Evolutionary conservation across 2,113 vertebrate species (phyloP), one percentile per base, ranked within the genome.

Genomic region (Theristicus caerulescens): DNA sequence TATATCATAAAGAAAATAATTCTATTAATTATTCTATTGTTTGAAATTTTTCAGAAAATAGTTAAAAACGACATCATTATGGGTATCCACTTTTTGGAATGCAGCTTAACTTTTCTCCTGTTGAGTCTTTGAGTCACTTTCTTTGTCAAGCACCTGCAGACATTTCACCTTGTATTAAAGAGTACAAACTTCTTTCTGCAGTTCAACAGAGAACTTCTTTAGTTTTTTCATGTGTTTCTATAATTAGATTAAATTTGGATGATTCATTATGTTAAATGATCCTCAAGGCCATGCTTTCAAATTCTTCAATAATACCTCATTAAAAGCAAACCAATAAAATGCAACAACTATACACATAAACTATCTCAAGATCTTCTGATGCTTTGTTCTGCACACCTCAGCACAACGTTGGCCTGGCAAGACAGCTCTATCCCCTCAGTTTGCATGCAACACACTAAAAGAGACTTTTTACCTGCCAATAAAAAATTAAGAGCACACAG

Each of bases 201-300:
- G 79, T 86, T 94, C 87, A 93, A 84, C 8, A 59, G 55, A 51
- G 25, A 87, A 76, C 34, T 82, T 86, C 76, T 95, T 94, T 16
- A 88, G 71, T 69, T 96, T 94, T 51, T 93, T 96, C 72, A 88
- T 74, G 73, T 54, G 8, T 58, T 93, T 95, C 82, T 82, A 54
- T 76, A 95, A 88, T 88, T 89, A 72, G 82, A 82, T 72, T 96
- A 97, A 97, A 97, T 97, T 94, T 96, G 81, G 77, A 96, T 96
- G 88, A 86, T 96, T 90, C 96, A 87, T 85, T 90, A 80, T 46
- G 19, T 62, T 92, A 66, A 82, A 73, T 71, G 59, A 58, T 61
- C 36, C 64, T 89, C 78, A 82, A 85, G 86, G 65, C 57, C n/a
- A 61, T 29, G 40, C 40, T 93, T 92, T 27, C 52, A 73, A 82